Evolutionary conservation across 2,797 vertebrate genomes (phyloP).

Genomic region (Cynopterus sphinx): DNA sequence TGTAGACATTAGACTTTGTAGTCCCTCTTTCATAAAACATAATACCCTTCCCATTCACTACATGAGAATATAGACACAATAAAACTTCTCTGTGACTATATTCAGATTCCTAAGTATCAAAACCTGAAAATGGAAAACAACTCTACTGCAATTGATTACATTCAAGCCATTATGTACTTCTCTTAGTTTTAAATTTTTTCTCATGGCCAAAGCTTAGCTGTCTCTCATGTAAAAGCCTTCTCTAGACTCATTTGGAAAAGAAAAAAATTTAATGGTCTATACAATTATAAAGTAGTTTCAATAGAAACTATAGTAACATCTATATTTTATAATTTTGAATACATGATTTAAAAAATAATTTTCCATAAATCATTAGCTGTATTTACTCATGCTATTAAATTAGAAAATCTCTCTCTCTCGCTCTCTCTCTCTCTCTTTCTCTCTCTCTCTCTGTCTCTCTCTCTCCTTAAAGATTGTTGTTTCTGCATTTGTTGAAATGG

Average conservation of each 20-base stretch:
- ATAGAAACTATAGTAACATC: not conserved
- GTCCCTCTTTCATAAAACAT: not conserved
- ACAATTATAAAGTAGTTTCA: not conserved
- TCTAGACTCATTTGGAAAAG: not conserved
- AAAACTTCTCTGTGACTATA: not conserved
- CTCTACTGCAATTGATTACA: not conserved
- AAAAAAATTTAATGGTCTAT: not conserved
- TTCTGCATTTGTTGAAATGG: not conserved
- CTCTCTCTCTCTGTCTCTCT: not conserved
- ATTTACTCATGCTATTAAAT: not conserved
- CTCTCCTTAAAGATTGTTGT: not conserved
- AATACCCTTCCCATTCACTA: not conserved
- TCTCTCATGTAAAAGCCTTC: not conserved
- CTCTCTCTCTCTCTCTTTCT: not conserved
- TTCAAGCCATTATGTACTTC: not conserved
- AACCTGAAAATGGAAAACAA: not conserved
- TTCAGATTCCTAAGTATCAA: not conserved
- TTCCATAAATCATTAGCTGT: not conserved
- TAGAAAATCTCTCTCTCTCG: not conserved
- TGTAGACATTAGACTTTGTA: not conserved
- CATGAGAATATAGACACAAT: not conserved
- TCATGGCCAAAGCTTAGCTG: not conserved
- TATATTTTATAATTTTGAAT: constrained; percentile 1
- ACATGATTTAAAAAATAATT: not conserved
- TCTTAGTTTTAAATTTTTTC: not conserved